Percentiles rank a stretch among this genome's conserved stretches.
phyloP scores from a whole-genome alignment of 2,113 vertebrate genomes.

The Catharus minimus region DNA sequence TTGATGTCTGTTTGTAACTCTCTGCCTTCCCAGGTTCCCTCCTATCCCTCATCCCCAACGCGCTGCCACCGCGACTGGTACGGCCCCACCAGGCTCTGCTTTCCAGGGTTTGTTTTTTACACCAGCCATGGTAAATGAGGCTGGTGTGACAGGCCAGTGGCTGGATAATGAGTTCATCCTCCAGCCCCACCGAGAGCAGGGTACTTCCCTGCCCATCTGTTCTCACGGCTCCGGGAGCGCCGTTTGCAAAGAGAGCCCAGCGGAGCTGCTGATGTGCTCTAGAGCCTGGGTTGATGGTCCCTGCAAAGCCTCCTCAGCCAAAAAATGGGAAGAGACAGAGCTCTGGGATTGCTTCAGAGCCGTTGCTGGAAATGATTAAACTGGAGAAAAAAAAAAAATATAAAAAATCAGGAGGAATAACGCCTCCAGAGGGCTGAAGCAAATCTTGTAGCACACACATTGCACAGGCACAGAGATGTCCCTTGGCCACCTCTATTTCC shows the following conservation, averaged over 20 bases:
- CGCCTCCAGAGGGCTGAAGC: not conserved
- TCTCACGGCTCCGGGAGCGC: not conserved
- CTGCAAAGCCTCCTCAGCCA: not conserved
- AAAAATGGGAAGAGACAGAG: not conserved
- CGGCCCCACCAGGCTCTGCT: not conserved
- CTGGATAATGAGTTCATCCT: conserved; percentile 46
- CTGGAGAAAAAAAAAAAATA: rapidly evolving
- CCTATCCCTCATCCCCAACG: not conserved
- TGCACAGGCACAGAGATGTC: rapidly evolving
- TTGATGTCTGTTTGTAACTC: not conserved
- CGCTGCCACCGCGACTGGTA: rapidly evolving
- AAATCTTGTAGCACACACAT: not conserved
- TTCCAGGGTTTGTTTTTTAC: not conserved
- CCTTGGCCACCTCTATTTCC: not conserved
- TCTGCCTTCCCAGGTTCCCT: not conserved
- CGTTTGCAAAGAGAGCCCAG: not conserved
- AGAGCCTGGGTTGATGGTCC: not conserved
- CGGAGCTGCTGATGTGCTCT: not conserved
- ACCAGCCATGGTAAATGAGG: conserved; percentile 12
- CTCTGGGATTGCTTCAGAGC: not conserved
- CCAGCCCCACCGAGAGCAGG: not conserved
- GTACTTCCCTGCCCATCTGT: conserved; percentile 35
- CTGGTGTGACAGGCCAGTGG: not conserved
- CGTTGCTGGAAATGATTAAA: not conserved
- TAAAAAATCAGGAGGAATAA: not conserved